Evolutionary conservation across 2,888 invertebrate species (phyloP).

Genomic region (Sarcophaga rosellei): DNA sequence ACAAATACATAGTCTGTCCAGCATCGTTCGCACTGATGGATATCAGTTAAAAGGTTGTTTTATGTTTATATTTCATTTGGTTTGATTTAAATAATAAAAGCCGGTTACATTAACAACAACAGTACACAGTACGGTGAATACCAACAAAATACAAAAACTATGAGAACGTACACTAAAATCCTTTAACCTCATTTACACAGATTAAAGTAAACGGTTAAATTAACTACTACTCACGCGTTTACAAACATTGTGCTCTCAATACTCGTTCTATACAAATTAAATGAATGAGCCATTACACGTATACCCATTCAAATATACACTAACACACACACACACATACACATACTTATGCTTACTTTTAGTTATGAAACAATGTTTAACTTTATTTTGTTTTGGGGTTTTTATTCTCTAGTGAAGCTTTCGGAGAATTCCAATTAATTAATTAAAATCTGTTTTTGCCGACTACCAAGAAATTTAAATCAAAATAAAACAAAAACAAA

Average conservation of each 20-base stretch:
- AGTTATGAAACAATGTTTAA: background rate
- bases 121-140: background rate
- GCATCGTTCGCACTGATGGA: background rate
- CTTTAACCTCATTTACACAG: slow-evolving; percentile 18
- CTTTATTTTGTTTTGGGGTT: background rate
- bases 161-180: background rate
- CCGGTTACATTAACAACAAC: background rate
- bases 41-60: slow-evolving; percentile 28
- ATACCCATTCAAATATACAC: too few species aligned
- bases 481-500: background rate
- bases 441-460: slow-evolving; percentile 25
- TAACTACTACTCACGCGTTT: background rate
- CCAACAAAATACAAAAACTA: slow-evolving; percentile 4
- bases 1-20: background rate
- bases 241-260: background rate
- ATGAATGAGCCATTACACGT: background rate
- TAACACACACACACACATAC: background rate
- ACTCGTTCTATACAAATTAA: background rate
- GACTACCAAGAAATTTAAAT: slow-evolving; percentile 1
- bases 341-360: background rate
- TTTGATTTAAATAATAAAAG: slow-evolving; percentile 27
- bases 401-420: slow-evolving; percentile 23
- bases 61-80: slow-evolving; percentile 29
- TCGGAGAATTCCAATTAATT: slow-evolving; percentile 29
- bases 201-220: background rate